Base-by-base conservation (phyloP, 2,888 invertebrate species). In the Axea sp. region DNA sequence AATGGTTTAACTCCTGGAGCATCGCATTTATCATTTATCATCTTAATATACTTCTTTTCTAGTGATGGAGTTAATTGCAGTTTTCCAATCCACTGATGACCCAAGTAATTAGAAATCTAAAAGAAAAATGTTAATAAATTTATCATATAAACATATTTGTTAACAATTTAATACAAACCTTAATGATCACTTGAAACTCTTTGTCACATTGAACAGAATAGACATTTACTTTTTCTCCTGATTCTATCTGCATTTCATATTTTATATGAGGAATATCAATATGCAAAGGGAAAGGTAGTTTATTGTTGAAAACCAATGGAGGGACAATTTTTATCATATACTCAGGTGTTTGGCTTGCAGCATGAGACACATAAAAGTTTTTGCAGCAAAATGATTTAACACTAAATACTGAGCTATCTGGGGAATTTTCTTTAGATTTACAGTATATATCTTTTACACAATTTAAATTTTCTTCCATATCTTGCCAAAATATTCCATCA, bases 401-500 rank as follows among this genome's bases (percentile, higher is more conserved):
- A n/a, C n/a, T n/a, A n/a, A n/a, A n/a, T 17, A 92, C 90, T 39
- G 91, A 90, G 11, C 89, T 30, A 2, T 60, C 55, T 19, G 15
- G 59, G n/a, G 77, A 85, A 64, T 92, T 91, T 0, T 76, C 72
- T 17, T 76, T 76, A 17, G 60, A 26, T 26, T 49, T 90, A 82
- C 95, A 95, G 65, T 91, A 90, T 76, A 94, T 88, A 80, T 93
- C 92, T 64, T 92, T 91, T 0, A 92, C 90, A 0, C 89, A 89
- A 37, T 92, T 93, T 68, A 92, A 88, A 77, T 92, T 92, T 1
- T 90, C 90, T 0, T 91, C 92, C 68, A 95, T 86, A 76, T 95
- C 94, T 88, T 91, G 92, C 95, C 95, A 95, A 92, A 94, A 95
- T 33, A 95, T 91, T 0, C 93, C 93, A 64, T 90, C 90, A 0